Percentiles rank a stretch among this genome's conserved stretches.
phyloP scores from a whole-genome alignment of 2,797 vertebrate genomes.

The Orestias chungarensis region DNA sequence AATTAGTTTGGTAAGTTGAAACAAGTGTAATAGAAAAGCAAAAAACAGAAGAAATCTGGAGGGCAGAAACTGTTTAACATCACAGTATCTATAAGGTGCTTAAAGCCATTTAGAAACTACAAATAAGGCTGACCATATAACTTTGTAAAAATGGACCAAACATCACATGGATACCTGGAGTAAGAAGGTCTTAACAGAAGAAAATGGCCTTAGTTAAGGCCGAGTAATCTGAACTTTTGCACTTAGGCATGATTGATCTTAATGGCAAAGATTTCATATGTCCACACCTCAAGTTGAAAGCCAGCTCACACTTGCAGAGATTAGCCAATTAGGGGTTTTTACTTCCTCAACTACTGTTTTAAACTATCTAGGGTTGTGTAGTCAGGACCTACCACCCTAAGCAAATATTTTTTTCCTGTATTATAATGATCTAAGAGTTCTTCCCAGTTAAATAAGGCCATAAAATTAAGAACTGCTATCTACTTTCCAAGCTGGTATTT shows the following conservation, averaged over 20 bases:
- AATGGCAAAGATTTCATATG: neutral
- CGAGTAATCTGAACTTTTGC: neutral
- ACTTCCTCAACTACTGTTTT: neutral
- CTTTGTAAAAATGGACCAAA: too few relatives aligned
- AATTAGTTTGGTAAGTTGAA: neutral
- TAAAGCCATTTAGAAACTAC: too few relatives aligned
- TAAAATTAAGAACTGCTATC: neutral
- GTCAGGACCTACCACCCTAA: neutral
- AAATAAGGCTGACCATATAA: too few relatives aligned
- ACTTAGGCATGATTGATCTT: neutral
- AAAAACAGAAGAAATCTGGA: too few relatives aligned
- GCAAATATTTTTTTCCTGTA: neutral
- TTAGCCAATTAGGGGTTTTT: neutral
- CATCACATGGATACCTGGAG: neutral
- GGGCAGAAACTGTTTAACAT: too few relatives aligned
- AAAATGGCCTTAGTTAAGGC: neutral
- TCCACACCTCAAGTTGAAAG: neutral
- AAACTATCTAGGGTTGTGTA: neutral
- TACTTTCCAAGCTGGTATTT: neutral
- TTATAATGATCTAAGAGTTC: neutral
- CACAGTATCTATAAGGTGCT: too few relatives aligned
- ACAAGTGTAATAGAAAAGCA: too few relatives aligned
- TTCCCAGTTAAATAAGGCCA: neutral
- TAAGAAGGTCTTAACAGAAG: neutral
- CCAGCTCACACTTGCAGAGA: neutral